Evolutionary conservation across 2,113 vertebrate species (phyloP).

Genomic region (Leiothrix lutea): DNA sequence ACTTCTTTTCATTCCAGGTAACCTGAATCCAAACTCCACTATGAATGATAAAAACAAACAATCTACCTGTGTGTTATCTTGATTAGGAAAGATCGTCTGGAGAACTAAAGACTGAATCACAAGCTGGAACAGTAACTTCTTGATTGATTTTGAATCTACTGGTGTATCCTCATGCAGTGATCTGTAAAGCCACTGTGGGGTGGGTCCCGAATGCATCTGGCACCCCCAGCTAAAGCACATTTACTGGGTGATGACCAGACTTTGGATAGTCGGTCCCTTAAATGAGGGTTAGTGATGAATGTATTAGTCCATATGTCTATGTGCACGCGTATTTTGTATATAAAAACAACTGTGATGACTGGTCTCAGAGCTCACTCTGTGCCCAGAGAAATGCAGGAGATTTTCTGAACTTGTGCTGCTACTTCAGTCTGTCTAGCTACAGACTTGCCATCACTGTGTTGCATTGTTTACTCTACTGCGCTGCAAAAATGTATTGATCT

Average conservation of each 20-base stretch:
- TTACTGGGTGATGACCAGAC: background rate
- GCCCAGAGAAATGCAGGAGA: slow-evolving; percentile 36
- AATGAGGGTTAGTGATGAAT: slow-evolving; percentile 16
- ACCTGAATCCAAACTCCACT: slow-evolving; percentile 44
- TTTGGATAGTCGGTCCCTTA: background rate
- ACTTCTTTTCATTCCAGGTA: slow-evolving; percentile 55
- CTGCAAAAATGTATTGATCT: slow-evolving; percentile 30
- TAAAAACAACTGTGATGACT: slow-evolving; percentile 50
- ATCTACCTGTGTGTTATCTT: slow-evolving; percentile 63
- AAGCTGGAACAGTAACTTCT: slow-evolving; percentile 20
- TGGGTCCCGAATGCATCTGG: background rate
- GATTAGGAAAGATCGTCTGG: slow-evolving; percentile 7
- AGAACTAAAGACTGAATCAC: slow-evolving; percentile 6
- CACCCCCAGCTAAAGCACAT: background rate
- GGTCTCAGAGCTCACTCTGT: slow-evolving; percentile 19
- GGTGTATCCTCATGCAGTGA: background rate
- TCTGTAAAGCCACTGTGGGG: background rate
- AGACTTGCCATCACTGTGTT: slow-evolving; percentile 41
- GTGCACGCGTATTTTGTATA: slow-evolving; percentile 8
- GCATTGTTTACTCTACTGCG: slow-evolving; percentile 31
- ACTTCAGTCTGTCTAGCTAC: slow-evolving; percentile 43
- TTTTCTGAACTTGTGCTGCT: slow-evolving; percentile 50
- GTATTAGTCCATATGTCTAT: slow-evolving; percentile 11
- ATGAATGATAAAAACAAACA: slow-evolving; percentile 51
- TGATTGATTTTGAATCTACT: slow-evolving; percentile 11